phyloP scores from a whole-genome alignment of 1,140 invertebrate genomes.

The Bemisia tabaci region DNA sequence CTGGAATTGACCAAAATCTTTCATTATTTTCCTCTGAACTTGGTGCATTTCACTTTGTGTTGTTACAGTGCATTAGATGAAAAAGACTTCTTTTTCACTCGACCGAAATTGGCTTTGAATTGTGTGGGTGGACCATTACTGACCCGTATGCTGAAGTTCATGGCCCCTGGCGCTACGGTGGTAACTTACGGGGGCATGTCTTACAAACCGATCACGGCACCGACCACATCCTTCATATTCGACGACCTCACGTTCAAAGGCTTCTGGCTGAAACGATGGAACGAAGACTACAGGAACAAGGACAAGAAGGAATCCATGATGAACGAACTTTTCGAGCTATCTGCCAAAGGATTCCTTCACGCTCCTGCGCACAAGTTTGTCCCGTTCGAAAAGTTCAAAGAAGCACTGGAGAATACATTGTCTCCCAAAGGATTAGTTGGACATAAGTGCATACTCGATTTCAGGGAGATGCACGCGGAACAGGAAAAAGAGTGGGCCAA shows the following conservation, averaged over 20 bases:
- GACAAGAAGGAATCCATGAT: conserved; percentile 56
- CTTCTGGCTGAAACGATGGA: conserved; percentile 94
- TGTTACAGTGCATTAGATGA: background rate
- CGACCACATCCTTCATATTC: conserved; percentile 81
- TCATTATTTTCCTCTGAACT: background rate
- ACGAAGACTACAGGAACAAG: conserved; percentile 39
- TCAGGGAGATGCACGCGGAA: too few relatives aligned
- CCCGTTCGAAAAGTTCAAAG: conserved; percentile 55
- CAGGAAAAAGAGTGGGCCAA: background rate
- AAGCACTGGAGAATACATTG: conserved; percentile 55
- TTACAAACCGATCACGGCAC: conserved; percentile 68
- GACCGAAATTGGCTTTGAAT: conserved; percentile 79
- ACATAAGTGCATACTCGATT: conserved; percentile 59
- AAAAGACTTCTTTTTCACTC: conserved; percentile 29
- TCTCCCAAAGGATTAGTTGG: conserved; percentile 51
- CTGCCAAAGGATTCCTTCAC: conserved; percentile 51
- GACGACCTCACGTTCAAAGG: conserved; percentile 74
- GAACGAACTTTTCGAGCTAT: conserved; percentile 53
- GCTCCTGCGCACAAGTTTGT: conserved; percentile 59
- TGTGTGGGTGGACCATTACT: conserved; percentile 88
- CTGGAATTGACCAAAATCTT: background rate
- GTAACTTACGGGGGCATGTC: conserved; percentile 98
- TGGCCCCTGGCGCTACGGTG: conserved; percentile 58
- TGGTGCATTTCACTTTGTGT: background rate
- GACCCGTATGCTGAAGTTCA: conserved; percentile 61